phyloP scores from a whole-genome alignment of 1,140 invertebrate genomes.

The Lycorma delicatula region DNA sequence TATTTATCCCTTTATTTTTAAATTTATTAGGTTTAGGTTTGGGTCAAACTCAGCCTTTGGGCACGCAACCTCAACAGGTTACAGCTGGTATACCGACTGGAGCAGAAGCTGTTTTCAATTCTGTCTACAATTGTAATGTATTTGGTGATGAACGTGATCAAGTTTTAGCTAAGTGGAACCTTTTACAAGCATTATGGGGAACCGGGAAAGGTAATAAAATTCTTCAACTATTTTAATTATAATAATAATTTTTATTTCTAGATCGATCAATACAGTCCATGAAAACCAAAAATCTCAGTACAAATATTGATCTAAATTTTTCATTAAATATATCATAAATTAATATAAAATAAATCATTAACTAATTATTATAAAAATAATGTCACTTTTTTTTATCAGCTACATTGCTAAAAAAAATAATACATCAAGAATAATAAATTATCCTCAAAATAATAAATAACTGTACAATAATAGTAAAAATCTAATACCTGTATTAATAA shows the following conservation, averaged over 20 bases:
- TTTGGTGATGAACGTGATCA: conserved; percentile 89
- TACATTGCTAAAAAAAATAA: too few species aligned
- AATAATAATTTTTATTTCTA: background rate
- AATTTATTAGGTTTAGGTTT: too few species aligned
- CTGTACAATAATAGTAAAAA: too few species aligned
- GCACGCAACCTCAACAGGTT: conserved; percentile 38
- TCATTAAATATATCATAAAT: too few species aligned
- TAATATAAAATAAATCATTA: conserved; percentile 4
- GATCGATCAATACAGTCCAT: background rate
- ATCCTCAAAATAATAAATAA: too few species aligned
- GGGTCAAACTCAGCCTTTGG: conserved; percentile 31
- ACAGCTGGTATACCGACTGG: conserved; percentile 31
- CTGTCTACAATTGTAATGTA: conserved; percentile 73
- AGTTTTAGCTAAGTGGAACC: conserved; percentile 87
- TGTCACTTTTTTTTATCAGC: too few species aligned
- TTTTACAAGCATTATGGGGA: conserved; percentile 90
- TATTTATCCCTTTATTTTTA: too few species aligned
- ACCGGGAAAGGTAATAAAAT: conserved; percentile 53
- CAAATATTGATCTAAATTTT: background rate
- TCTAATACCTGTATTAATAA: too few species aligned
- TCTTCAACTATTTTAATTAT: too few species aligned
- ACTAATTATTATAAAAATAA: too few species aligned
- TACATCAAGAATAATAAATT: too few species aligned
- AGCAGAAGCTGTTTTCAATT: conserved; percentile 58
- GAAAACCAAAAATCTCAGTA: conserved; percentile 3